These are phyloP conservation scores for Sarotherodon lohbergeri DNA, from an alignment of 2,113 vertebrate species.

Conservation along the genomic window DNA sequence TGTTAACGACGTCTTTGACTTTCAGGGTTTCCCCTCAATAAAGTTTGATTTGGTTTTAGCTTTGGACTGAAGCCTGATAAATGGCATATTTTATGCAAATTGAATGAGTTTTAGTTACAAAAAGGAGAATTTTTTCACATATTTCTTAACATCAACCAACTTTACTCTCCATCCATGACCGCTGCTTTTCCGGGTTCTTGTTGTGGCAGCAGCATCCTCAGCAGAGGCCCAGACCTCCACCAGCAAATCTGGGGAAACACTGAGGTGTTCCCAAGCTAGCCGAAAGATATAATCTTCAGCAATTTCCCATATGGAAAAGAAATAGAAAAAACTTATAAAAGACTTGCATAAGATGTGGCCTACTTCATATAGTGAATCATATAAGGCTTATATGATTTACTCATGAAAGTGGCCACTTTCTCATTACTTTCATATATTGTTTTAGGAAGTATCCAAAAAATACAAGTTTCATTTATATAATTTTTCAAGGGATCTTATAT, in stretches of 20 bases:
- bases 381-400: too few species aligned
- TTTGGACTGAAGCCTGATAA: neutral
- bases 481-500: too few species aligned
- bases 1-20: neutral
- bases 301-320: too few species aligned
- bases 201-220: neutral
- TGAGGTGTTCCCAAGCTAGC: neutral
- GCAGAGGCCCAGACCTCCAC: neutral
- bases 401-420: too few species aligned
- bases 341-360: too few species aligned
- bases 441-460: too few species aligned
- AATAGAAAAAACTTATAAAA: too few species aligned
- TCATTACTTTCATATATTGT: too few species aligned
- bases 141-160: neutral
- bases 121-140: neutral
- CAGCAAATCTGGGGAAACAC: neutral
- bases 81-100: neutral
- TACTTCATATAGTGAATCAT: too few species aligned
- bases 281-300: neutral
- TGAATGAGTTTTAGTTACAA: fast-evolving
- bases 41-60: neutral
- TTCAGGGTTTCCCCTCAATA: fast-evolving
- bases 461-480: too few species aligned
- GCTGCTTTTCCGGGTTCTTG: neutral
- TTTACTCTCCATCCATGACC: fast-evolving